Conservation (phyloP, 2,113 vertebrate genomes). For the Aphyosemion australe region DNA sequence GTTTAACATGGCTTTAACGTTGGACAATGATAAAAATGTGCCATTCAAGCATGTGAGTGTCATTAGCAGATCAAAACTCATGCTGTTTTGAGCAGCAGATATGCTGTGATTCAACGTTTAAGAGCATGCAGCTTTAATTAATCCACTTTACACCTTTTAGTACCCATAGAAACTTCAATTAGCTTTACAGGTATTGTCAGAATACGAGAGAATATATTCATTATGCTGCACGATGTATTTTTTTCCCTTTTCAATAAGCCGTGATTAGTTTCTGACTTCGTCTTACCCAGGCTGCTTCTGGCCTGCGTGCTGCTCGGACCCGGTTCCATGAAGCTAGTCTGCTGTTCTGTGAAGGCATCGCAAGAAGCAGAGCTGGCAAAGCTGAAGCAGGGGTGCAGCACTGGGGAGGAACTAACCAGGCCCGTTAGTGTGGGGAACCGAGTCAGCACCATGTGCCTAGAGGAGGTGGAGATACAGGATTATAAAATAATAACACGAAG, state of each 20-base stretch:
- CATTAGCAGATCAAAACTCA: slow-evolving; percentile 46
- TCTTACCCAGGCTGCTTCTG: slow-evolving; percentile 82
- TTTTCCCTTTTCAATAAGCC: neutral
- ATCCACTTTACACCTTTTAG: slow-evolving; percentile 4
- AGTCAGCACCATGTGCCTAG: slow-evolving; percentile 84
- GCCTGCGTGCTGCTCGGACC: slow-evolving; percentile 75
- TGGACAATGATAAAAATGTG: slow-evolving; percentile 49
- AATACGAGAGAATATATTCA: neutral
- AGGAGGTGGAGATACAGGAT: slow-evolving; percentile 64
- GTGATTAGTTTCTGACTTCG: neutral
- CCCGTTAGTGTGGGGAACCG: slow-evolving; percentile 82
- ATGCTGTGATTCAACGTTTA: slow-evolving; percentile 32
- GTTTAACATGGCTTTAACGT: slow-evolving; percentile 35
- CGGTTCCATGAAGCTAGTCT: slow-evolving; percentile 83
- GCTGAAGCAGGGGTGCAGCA: slow-evolving; percentile 80
- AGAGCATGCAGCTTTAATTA: slow-evolving; percentile 46
- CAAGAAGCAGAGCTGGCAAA: slow-evolving; percentile 80
- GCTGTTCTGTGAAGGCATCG: slow-evolving; percentile 83
- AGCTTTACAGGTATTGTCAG: too few relatives aligned
- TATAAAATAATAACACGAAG: slow-evolving; percentile 40
- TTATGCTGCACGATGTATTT: neutral
- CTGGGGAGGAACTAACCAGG: slow-evolving; percentile 77
- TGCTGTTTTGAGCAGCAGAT: slow-evolving; percentile 45
- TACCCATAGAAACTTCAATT: too few relatives aligned
- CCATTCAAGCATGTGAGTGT: slow-evolving; percentile 59